Evolutionary conservation across 2,797 vertebrate genomes (phyloP), one percentile per base, ranked within the genome.

Genomic region (Spea hammondii): DNA sequence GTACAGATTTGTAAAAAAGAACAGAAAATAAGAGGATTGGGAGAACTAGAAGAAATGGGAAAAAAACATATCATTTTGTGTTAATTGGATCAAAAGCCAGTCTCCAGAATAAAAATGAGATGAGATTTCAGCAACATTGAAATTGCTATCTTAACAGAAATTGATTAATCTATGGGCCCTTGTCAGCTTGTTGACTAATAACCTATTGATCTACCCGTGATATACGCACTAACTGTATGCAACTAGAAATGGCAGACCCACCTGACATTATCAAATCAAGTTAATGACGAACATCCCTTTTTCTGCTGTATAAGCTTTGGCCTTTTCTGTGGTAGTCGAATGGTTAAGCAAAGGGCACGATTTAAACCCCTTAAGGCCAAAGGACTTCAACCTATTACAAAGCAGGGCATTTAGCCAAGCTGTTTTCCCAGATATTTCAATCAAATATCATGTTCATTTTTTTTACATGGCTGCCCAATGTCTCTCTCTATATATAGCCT

Each of bases 111-210:
- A 82, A 77, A 82, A 83, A 84, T 80, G 74, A 80, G 57, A 77
- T 86, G 84, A 90, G 83, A 84, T 86, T 90, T 86, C 84, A 83
- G 78, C 77, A 50, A 68, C 85, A 83, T 88, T 49, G 85, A 89
- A 86, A 89, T 80, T 91, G 87, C 88, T 85, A 67, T 84, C 85
- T 87, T 93, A 93, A 96, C 94, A 94, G 91, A 92, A 90, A 90
- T 82, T 89, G 92, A 95, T 96, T 94, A 95, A 97, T 95, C 93
- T 93, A 92, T 87, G 91, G 91, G 89, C 89, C 90, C 90, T 86
- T 65, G 67, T 94, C 92, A 91, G 89, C 87, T 89, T 94, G 95
- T 94, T 94, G 94, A 95, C 94, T 97, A 97, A 97, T 96, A 96
- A 95, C 84, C 77, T 97, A 99, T 97, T 87, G 96, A 98, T 97